Evolutionary conservation across 1,140 invertebrate species (phyloP).

Genomic region (Brachionus paranguensis): DNA sequence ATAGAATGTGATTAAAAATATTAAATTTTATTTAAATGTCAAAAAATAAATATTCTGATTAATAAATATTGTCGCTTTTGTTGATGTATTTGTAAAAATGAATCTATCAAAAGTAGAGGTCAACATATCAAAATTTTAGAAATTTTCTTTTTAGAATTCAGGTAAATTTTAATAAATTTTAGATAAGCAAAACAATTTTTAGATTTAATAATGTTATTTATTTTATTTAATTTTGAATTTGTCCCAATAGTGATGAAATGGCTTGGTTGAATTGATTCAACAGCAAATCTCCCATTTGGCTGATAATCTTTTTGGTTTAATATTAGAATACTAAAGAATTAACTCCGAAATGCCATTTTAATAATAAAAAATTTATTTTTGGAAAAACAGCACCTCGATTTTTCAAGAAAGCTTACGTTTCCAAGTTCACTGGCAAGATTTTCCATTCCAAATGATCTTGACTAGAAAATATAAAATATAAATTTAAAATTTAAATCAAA

Average conservation of each 20-base stretch:
- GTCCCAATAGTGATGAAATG: background rate
- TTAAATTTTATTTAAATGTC: too few species aligned
- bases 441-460: background rate
- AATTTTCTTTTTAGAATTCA: too few species aligned
- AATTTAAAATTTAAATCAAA: background rate
- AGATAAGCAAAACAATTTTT: too few species aligned
- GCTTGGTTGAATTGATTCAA: background rate
- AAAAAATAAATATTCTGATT: too few species aligned
- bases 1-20: too few species aligned
- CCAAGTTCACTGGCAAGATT: background rate
- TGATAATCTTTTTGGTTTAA: background rate
- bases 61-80: too few species aligned
- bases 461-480: background rate
- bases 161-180: too few species aligned
- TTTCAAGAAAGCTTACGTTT: background rate
- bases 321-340: background rate
- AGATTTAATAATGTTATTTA: too few species aligned
- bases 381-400: background rate
- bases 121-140: too few species aligned
- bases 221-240: background rate
- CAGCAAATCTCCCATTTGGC: background rate
- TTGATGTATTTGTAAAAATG: too few species aligned
- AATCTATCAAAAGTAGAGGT: too few species aligned
- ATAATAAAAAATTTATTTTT: background rate
- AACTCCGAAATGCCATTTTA: too few species aligned